Percentiles rank a stretch among this genome's conserved stretches.
phyloP scores from a whole-genome alignment of 2,888 invertebrate genomes.

The Zelleria hepariella region DNA sequence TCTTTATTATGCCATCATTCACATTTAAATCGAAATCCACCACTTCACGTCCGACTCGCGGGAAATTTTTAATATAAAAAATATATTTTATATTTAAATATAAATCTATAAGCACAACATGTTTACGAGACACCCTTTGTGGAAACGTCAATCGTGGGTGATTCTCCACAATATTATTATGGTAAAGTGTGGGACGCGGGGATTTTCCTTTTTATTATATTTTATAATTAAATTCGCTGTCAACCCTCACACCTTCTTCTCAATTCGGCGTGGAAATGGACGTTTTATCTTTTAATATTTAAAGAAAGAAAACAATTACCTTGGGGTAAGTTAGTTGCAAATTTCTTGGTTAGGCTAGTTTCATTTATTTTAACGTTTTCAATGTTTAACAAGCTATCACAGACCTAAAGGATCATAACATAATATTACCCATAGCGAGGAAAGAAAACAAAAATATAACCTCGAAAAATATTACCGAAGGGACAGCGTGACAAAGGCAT shows the following conservation, averaged over 20 bases:
- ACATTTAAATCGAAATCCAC: constrained; percentile 36
- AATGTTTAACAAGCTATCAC: neutral
- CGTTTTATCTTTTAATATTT: neutral
- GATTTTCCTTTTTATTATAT: constrained; percentile 62
- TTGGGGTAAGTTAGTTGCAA: too few species aligned
- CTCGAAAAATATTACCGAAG: neutral
- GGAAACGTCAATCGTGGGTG: constrained; percentile 51
- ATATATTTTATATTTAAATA: constrained; percentile 26
- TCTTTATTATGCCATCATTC: constrained; percentile 30
- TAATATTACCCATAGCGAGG: neutral
- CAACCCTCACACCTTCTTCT: constrained; percentile 57
- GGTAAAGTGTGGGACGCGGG: constrained; percentile 53
- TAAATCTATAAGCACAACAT: neutral
- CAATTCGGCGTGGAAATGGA: constrained; percentile 56
- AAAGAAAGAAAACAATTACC: neutral
- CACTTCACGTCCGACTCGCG: constrained; percentile 45
- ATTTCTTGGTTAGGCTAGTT: too few species aligned
- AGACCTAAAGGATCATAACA: neutral
- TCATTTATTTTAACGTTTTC: too few species aligned
- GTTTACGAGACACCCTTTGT: constrained; percentile 48
- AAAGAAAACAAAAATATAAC: neutral
- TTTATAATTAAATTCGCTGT: constrained; percentile 69
- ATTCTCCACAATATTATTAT: constrained; percentile 54
- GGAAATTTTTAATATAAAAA: constrained; percentile 51
- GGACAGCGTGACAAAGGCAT: constrained; percentile 10